Base-by-base conservation (phyloP, 2,113 vertebrate species). In the Corythaixoides concolor region DNA sequence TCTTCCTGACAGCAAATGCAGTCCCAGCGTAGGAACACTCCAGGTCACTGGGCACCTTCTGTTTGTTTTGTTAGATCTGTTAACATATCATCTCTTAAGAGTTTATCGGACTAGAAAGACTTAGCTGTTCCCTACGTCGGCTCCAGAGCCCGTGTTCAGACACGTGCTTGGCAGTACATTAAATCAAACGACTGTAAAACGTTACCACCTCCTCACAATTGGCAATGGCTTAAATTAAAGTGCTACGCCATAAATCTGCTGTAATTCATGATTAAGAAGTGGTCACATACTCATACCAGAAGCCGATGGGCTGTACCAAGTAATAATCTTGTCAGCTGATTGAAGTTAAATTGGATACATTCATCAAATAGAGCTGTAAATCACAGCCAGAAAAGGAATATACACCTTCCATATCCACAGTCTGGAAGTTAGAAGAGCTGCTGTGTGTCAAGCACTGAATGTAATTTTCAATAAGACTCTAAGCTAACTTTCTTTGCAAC, bases 291-390 rank as follows among this genome's bases (percentile, higher is more conserved):
- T 89, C 81, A 49, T 64, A 90, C 45, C 77, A 91, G 45, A 91
- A 96, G 58, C 30, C 19, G 20, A 62, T n/a, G 73, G 45, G 77
- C 69, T 72, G 87, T 58, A 95, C 87, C 53, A 92, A 84, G 93
- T 77, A 93, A 89, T 76, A 85, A 93, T 83, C 35, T 78, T 91
- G 87, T 76, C 96, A 96, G 74, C 77, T 96, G 81, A 94, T n/a
- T 85, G 74, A 68, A 79, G 81, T 79, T 95, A 82, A 93, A 95
- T 53, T 73, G 70, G 91, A 96, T 89, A 70, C 93, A 88, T 73
- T 96, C 88, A 96, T 85, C 91, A 89, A 88, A 78, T 1, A 68
- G 77, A 81, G 62, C 74, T 88, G 69, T 91, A 97, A 97, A 90
- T 95, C 91, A 82, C n/a, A 80, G 83, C 62, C 66, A 89, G 70